Percentiles rank a stretch among this genome's conserved stretches.
Conservation (phyloP, 2,888 invertebrate species). For the Dichetophora obliterata region DNA sequence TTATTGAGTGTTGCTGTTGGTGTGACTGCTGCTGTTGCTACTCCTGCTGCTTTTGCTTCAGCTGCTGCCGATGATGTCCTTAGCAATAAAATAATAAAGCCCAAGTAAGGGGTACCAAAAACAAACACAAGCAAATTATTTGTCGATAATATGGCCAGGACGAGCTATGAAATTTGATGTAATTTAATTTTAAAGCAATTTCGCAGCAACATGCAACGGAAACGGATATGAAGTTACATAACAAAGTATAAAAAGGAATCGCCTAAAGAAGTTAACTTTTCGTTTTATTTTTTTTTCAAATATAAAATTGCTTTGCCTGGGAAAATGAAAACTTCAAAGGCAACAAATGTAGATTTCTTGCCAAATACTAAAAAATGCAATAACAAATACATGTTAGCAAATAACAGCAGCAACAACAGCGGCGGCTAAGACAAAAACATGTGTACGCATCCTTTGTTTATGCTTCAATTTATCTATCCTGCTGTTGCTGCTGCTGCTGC, state of each 20-base stretch:
- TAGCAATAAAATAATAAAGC: conserved; percentile 22
- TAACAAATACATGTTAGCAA: too few relatives aligned
- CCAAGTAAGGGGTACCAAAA: not conserved
- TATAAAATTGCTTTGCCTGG: too few relatives aligned
- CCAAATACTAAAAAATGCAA: too few relatives aligned
- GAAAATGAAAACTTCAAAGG: too few relatives aligned
- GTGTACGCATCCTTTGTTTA: conserved; percentile 11
- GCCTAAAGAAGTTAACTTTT: not conserved
- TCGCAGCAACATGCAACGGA: not conserved
- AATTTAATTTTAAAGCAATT: conserved; percentile 23
- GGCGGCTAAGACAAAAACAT: not conserved
- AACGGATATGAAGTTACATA: not conserved
- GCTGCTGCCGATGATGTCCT: conserved; percentile 8
- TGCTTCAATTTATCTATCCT: conserved; percentile 22
- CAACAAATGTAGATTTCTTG: too few relatives aligned
- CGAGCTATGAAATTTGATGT: not conserved
- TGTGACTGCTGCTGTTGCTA: not conserved
- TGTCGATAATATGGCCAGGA: conserved; percentile 8
- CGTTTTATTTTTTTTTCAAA: too few relatives aligned
- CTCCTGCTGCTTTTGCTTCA: not conserved
- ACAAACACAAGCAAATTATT: not conserved
- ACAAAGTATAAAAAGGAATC: not conserved
- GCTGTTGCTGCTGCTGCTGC: not conserved
- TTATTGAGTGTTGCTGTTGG: conserved; percentile 18
- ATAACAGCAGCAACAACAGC: too few relatives aligned